A percentile compares a stretch with the other conserved stretches of the same genome.
Evolutionary conservation across 2,113 vertebrate genomes (phyloP).

Genomic region (Trochalopteron elliotii): DNA sequence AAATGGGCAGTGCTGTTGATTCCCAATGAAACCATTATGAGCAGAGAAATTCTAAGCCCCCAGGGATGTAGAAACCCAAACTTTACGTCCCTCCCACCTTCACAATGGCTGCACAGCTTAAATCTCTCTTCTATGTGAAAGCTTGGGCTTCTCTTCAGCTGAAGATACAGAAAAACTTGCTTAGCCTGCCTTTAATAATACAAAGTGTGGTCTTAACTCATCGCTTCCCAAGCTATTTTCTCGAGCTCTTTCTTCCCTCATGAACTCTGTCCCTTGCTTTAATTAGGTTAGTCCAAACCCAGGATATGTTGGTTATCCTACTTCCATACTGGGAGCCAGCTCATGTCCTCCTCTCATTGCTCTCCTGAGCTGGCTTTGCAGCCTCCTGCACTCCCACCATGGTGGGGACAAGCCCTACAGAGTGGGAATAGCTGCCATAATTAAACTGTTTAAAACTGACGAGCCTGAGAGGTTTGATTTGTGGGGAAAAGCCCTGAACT

Average conservation of each 20-base stretch:
- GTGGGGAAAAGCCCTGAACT: constrained; percentile 27
- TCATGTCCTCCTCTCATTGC: fast-evolving
- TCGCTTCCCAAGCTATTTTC: background rate
- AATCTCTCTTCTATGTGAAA: background rate
- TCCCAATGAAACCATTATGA: constrained; percentile 34
- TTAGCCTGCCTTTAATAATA: background rate
- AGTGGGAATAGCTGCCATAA: constrained; percentile 6
- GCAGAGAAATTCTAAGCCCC: background rate
- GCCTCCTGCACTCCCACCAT: background rate
- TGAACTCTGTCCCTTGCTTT: background rate
- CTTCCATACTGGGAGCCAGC: background rate
- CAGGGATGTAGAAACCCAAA: background rate
- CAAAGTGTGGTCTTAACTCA: background rate
- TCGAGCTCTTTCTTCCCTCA: background rate
- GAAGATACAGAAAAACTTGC: background rate
- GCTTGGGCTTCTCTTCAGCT: background rate
- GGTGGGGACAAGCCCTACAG: background rate
- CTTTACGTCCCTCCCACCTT: background rate
- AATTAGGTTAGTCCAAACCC: background rate
- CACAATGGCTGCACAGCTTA: background rate
- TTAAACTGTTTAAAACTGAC: background rate
- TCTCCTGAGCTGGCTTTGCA: background rate
- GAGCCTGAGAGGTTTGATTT: constrained; percentile 11
- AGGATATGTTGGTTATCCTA: background rate
- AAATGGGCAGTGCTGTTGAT: constrained; percentile 5